Evolutionary conservation across 2,797 vertebrate species (phyloP).

Genomic region (Craterocephalus amniculus): DNA sequence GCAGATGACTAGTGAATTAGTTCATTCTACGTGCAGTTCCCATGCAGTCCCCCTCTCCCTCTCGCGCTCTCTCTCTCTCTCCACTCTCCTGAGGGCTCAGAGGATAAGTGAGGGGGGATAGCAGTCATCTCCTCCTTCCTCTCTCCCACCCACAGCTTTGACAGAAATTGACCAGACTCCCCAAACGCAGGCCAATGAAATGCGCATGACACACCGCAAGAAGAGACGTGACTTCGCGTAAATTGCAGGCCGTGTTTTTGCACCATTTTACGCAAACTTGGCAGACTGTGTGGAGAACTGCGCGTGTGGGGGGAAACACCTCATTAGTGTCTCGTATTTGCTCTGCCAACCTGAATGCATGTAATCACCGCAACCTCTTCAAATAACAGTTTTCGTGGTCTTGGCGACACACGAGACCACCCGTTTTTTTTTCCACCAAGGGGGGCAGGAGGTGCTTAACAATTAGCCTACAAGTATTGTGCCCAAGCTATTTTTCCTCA

Average conservation of each 20-base stretch:
- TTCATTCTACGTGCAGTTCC: slow-evolving; percentile 25
- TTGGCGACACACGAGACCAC: not conserved
- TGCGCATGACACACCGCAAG: slow-evolving; percentile 49
- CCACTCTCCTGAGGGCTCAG: slow-evolving; percentile 57
- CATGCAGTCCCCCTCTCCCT: slow-evolving; percentile 38
- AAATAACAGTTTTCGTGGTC: not conserved
- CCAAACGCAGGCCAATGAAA: slow-evolving; percentile 19
- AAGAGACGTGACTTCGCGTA: not conserved
- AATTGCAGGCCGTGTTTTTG: not conserved
- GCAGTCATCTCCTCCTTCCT: slow-evolving; percentile 59
- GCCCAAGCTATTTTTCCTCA: not conserved
- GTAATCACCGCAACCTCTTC: not conserved
- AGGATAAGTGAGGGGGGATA: slow-evolving; percentile 60
- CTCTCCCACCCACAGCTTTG: slow-evolving; percentile 56
- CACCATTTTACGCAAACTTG: slow-evolving; percentile 19
- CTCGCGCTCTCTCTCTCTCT: slow-evolving; percentile 28
- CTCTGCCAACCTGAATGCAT: not conserved
- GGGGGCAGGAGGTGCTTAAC: slow-evolving; percentile 36
- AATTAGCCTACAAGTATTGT: slow-evolving; percentile 9
- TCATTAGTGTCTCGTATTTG: slow-evolving; percentile 20
- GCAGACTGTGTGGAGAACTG: not conserved
- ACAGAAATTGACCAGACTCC: slow-evolving; percentile 56
- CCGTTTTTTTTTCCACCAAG: slow-evolving; percentile 16
- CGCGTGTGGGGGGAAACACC: slow-evolving; percentile 14
- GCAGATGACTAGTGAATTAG: slow-evolving; percentile 2